Evolutionary conservation across 1,140 invertebrate genomes (phyloP).

Genomic region (Papilio polytes): DNA sequence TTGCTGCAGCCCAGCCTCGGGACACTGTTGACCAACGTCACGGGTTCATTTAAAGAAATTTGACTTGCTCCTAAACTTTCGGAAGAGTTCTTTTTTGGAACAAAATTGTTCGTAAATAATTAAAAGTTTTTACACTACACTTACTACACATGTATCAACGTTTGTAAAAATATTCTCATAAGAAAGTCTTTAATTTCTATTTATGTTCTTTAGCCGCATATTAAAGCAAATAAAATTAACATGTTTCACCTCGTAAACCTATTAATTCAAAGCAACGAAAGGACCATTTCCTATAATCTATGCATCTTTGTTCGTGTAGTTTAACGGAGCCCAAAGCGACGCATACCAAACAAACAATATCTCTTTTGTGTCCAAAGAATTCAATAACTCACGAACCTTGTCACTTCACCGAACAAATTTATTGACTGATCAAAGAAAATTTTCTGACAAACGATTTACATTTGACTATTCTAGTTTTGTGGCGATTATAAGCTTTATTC

Average conservation of each 20-base stretch:
- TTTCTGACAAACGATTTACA: constrained; percentile 37
- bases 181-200: neutral
- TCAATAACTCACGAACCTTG: constrained; percentile 46
- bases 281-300: constrained; percentile 29
- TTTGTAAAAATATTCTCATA: neutral
- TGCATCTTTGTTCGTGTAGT: constrained; percentile 21
- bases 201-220: neutral
- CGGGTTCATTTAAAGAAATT: constrained; percentile 30
- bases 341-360: constrained; percentile 32
- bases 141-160: neutral
- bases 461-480: neutral
- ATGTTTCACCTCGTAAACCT: neutral
- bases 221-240: constrained; percentile 9
- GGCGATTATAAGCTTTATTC: neutral
- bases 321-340: neutral
- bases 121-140: too few species aligned
- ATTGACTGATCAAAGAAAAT: constrained; percentile 53
- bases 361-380: constrained; percentile 44
- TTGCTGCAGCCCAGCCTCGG: neutral
- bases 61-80: neutral
- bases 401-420: constrained; percentile 49
- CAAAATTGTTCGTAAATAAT: neutral
- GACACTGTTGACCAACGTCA: constrained; percentile 16
- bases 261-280: constrained; percentile 20
- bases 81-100: neutral